These are phyloP conservation scores for Setipinna tenuifilis DNA, from an alignment of 2,797 vertebrate species.

Conservation along the genomic window DNA sequence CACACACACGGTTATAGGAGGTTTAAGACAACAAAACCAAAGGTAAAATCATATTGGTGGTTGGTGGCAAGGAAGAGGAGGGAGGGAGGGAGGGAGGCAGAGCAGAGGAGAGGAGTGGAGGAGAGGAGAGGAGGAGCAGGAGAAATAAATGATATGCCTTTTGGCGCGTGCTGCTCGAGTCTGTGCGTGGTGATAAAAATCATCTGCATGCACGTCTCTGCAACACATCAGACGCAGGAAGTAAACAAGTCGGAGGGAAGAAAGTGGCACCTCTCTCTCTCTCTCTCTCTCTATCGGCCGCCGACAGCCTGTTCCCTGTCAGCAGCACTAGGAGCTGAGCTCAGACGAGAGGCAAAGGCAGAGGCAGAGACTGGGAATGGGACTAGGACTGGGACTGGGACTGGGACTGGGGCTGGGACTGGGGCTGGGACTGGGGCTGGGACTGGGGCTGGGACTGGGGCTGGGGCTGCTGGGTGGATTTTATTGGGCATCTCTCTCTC, in stretches of 20 bases:
- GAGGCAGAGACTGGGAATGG: neutral
- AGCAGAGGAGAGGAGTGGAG: neutral
- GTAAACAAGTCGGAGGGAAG: neutral
- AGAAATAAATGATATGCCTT: neutral
- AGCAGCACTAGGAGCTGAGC: neutral
- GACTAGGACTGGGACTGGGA: no score
- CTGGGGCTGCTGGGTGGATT: no score
- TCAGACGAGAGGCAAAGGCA: neutral
- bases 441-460: no score
- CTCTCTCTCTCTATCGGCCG: neutral
- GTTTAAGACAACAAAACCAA: no score
- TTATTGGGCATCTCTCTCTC: no score
- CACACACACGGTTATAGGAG: no score
- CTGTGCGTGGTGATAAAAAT: neutral
- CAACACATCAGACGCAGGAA: neutral
- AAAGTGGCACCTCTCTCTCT: neutral
- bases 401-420: no score
- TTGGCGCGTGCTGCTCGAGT: neutral
- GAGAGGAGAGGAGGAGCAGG: neutral
- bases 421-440: no score
- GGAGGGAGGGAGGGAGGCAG: no score
- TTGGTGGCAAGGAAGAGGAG: neutral
- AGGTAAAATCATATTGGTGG: no score
- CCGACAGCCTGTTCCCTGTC: constrained; percentile 16
- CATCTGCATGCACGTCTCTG: neutral